These are phyloP conservation scores for Gobius niger DNA, from an alignment of 2,113 vertebrate species.

Conservation along the genomic window DNA sequence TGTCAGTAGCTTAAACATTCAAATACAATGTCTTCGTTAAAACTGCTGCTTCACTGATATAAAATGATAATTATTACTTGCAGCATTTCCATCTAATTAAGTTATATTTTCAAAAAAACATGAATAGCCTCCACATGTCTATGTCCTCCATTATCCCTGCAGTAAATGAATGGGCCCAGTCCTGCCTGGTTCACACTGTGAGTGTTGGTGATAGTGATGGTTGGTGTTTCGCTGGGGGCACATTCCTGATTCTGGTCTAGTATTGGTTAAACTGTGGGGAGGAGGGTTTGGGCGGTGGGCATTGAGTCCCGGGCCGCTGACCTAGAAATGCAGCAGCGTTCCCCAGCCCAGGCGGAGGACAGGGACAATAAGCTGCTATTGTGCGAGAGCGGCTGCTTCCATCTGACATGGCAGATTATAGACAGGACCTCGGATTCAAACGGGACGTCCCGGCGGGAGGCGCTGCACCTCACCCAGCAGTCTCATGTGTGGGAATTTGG, in stretches of 20 bases:
- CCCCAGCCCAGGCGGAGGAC: slow-evolving; percentile 52
- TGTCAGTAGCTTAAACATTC: too few relatives aligned
- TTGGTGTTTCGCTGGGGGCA: slow-evolving; percentile 20
- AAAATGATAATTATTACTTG: too few relatives aligned
- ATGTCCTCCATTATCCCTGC: slow-evolving; percentile 17
- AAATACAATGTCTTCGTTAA: too few relatives aligned
- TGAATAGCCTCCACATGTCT: background rate
- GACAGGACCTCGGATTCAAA: slow-evolving; percentile 2
- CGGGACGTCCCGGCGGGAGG: slow-evolving; percentile 35
- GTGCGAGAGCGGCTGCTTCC: slow-evolving; percentile 16
- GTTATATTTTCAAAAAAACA: background rate
- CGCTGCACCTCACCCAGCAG: background rate
- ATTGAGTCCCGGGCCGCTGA: slow-evolving; percentile 57
- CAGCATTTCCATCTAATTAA: too few relatives aligned
- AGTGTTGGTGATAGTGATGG: background rate
- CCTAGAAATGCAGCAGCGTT: slow-evolving; percentile 59
- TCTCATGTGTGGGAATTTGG: slow-evolving; percentile 1
- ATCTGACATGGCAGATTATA: slow-evolving; percentile 50
- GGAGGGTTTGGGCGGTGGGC: slow-evolving; percentile 36
- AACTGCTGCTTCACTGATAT: too few relatives aligned
- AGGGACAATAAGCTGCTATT: slow-evolving; percentile 60
- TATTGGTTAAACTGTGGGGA: slow-evolving; percentile 21
- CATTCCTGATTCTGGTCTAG: slow-evolving; percentile 30
- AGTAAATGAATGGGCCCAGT: slow-evolving; percentile 27
- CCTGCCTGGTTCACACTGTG: background rate